phyloP scores from a whole-genome alignment of 2,797 vertebrate genomes.

The Sarcoramphus papa region DNA sequence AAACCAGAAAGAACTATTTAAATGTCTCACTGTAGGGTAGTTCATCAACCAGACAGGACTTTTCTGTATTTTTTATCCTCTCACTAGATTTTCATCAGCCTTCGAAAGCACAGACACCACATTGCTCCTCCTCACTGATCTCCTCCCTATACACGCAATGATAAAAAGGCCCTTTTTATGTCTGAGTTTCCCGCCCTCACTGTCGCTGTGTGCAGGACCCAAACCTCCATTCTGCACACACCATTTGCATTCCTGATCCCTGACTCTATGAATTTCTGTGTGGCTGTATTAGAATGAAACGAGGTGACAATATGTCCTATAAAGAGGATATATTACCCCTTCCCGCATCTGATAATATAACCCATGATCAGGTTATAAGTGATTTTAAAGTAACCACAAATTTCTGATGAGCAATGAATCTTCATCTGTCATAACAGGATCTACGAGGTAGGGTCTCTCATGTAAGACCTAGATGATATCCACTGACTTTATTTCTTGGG shows the following conservation, averaged over 20 bases:
- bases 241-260: fast-evolving
- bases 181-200: background rate
- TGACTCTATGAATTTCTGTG: fast-evolving
- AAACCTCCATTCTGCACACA: background rate
- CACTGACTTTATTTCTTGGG: background rate
- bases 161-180: background rate
- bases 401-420: background rate
- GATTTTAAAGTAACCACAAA: background rate
- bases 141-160: too few species aligned
- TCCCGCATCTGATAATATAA: background rate
- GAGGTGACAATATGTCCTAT: background rate
- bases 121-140: background rate
- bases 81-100: background rate
- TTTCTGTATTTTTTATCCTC: background rate
- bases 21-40: background rate
- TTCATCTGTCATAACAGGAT: background rate
- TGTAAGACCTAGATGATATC: background rate
- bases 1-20: background rate
- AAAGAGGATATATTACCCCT: background rate
- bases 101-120: background rate
- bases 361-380: background rate
- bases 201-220: background rate
- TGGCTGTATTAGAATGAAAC: background rate
- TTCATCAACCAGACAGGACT: background rate
- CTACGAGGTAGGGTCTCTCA: background rate